These are phyloP conservation scores for Papilio protenor DNA, from an alignment of 2,888 invertebrate genomes.

Conservation along the genomic window DNA sequence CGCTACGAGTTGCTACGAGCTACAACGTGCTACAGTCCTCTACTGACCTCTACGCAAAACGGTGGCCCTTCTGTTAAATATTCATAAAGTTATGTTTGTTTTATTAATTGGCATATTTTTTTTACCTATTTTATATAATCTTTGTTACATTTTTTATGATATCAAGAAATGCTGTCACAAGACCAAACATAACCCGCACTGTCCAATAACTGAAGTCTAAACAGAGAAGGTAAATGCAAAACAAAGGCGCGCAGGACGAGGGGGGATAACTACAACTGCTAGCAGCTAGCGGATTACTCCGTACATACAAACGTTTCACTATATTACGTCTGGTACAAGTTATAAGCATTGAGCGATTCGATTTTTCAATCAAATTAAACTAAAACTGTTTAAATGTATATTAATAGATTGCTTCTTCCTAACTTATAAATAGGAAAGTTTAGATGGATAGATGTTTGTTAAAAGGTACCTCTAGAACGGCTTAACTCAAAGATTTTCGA, in stretches of 20 bases:
- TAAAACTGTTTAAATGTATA: too few species aligned
- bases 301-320: slow-evolving; percentile 10
- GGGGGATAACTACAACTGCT: not conserved
- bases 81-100: not conserved
- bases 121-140: not conserved
- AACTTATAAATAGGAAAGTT: too few species aligned
- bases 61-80: not conserved
- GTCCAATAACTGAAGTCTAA: slow-evolving; percentile 7
- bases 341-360: not conserved
- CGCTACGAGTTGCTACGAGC: slow-evolving; percentile 13
- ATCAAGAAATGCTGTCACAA: not conserved
- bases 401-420: too few species aligned
- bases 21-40: not conserved
- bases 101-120: not conserved
- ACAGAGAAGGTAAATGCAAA: slow-evolving; percentile 20
- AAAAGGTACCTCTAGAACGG: too few species aligned
- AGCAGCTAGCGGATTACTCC: slow-evolving; percentile 18
- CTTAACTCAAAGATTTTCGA: too few species aligned
- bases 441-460: too few species aligned
- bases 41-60: not conserved
- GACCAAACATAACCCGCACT: not conserved
- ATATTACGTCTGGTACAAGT: not conserved
- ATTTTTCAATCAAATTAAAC: not conserved
- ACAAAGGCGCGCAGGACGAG: not conserved
- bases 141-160: not conserved